phyloP scores from a whole-genome alignment of 2,888 invertebrate genomes.

The Watsonalla cultraria region DNA sequence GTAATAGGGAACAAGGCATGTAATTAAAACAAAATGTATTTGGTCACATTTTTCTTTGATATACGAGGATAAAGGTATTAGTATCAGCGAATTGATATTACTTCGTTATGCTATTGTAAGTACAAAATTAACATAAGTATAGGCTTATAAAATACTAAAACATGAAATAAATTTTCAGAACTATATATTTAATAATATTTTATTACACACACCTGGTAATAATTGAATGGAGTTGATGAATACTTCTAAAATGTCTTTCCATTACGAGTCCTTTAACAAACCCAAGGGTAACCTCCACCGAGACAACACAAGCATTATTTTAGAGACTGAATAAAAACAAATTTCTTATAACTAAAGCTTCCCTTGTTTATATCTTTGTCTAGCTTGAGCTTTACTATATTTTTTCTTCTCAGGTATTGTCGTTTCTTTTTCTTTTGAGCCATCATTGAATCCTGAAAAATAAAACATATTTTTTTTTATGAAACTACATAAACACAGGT shows the following conservation, averaged over 20 bases:
- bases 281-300: not conserved
- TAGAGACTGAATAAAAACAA: slow-evolving; percentile 8
- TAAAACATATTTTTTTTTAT: not conserved
- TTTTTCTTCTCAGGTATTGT: slow-evolving; percentile 66
- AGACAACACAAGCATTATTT: not conserved
- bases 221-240: slow-evolving; percentile 14
- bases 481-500: no score
- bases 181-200: slow-evolving; percentile 25
- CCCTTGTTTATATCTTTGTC: slow-evolving; percentile 86
- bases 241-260: slow-evolving; percentile 23
- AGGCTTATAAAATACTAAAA: slow-evolving; percentile 21
- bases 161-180: slow-evolving; percentile 28
- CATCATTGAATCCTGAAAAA: slow-evolving; percentile 45
- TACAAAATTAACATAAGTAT: slow-evolving; percentile 27
- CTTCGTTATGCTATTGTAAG: slow-evolving; percentile 20
- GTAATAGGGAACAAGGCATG: not conserved
- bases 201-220: slow-evolving; percentile 18
- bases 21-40: slow-evolving; percentile 2
- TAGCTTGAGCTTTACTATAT: slow-evolving; percentile 86
- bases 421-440: slow-evolving; percentile 49
- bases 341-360: slow-evolving; percentile 73
- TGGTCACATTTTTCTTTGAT: not conserved
- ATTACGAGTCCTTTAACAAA: slow-evolving; percentile 17
- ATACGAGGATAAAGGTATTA: not conserved
- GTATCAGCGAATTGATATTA: slow-evolving; percentile 1